Conservation (phyloP, 1,140 invertebrate species). For the Protaetia brevitarsis region DNA sequence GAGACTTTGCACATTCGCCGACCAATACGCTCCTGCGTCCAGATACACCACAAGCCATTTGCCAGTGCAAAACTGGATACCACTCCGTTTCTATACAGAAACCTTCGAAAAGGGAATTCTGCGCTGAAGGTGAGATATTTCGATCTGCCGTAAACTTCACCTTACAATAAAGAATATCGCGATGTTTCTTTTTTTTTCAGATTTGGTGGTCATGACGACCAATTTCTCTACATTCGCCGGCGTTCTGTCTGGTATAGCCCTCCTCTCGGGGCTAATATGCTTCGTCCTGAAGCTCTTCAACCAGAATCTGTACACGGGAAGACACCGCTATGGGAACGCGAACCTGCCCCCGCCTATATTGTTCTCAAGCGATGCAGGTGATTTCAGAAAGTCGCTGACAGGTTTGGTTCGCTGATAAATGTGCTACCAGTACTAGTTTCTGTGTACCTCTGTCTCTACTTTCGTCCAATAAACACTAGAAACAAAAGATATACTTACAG, state of each 20-base stretch:
- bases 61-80: slow-evolving; percentile 75
- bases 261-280: slow-evolving; percentile 78
- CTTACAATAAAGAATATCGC: neutral
- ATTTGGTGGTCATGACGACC: slow-evolving; percentile 75
- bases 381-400: too few species aligned
- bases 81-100: slow-evolving; percentile 71
- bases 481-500: too few species aligned
- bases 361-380: too few species aligned
- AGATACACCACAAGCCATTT: slow-evolving; percentile 82
- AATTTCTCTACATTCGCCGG: slow-evolving; percentile 78
- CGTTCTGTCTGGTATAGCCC: slow-evolving; percentile 75
- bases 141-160: neutral
- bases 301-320: slow-evolving; percentile 65
- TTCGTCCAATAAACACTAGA: too few species aligned
- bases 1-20: slow-evolving; percentile 70
- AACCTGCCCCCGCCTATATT: slow-evolving; percentile 76
- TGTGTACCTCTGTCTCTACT: too few species aligned
- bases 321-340: slow-evolving; percentile 73
- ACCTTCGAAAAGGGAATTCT: slow-evolving; percentile 71
- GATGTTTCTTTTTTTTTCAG: slow-evolving; percentile 51
- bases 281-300: slow-evolving; percentile 81
- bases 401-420: too few species aligned
- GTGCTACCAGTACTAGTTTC: too few species aligned
- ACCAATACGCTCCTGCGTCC: slow-evolving; percentile 76
- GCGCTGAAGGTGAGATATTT: slow-evolving; percentile 68